Evolutionary conservation across 2,888 invertebrate genomes (phyloP).

Genomic region (Hofmannophila pseudospretella): DNA sequence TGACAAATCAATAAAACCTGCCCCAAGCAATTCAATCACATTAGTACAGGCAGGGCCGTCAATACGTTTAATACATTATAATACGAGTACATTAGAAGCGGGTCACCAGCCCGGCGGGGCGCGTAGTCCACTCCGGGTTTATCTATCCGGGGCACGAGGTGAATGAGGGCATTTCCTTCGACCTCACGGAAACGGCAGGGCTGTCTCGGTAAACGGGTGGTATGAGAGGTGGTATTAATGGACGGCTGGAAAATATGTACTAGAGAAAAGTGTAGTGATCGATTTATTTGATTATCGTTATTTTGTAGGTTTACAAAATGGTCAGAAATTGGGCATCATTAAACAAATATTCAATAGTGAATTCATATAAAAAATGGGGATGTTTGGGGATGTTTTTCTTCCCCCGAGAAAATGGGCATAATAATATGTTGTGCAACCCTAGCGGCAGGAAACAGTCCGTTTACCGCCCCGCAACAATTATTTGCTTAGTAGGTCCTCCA

Average conservation of each 20-base stretch:
- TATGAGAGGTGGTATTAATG: no score
- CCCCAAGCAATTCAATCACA: conserved; percentile 5
- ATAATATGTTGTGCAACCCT: no score
- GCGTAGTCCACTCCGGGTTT: conserved; percentile 17
- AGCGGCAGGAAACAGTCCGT: not conserved
- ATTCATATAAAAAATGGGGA: no score
- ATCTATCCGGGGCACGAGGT: conserved; percentile 30
- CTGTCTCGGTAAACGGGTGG: no score
- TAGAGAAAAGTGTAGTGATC: no score
- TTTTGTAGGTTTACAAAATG: no score
- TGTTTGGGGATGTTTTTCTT: no score
- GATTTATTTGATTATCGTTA: no score
- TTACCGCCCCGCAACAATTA: not conserved
- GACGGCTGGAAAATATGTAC: no score
- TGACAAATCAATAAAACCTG: conserved; percentile 9
- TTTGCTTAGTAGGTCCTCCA: not conserved
- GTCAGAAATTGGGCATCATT: no score
- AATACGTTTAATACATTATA: conserved; percentile 16
- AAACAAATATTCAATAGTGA: no score
- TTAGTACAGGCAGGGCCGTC: conserved; percentile 5
- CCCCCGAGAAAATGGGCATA: no score
- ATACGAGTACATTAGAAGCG: conserved; percentile 8
- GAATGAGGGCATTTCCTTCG: conserved; percentile 22
- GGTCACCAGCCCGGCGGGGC: conserved; percentile 17
- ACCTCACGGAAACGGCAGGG: conserved; percentile 11